Base-by-base conservation (phyloP, 2,888 invertebrate genomes). In the Tinea semifulvella region DNA sequence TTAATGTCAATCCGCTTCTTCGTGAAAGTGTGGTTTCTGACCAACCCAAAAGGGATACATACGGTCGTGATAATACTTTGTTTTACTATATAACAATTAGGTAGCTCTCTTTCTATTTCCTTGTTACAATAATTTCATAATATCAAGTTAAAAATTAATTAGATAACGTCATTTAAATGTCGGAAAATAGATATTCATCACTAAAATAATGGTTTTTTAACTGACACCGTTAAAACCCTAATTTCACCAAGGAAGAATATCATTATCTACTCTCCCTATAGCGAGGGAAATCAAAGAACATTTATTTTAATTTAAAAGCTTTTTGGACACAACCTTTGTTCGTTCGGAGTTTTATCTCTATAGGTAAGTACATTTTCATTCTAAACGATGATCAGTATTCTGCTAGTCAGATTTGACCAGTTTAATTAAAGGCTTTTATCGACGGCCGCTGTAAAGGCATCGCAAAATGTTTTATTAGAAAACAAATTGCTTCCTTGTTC, bases 391-490 rank as follows among this genome's bases (percentile, higher is more conserved):
- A 50, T 52, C 45, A 13, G 47, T 46, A 42, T 36, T 39, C 45
- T 45, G 46, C 48, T 49, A 43, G 48, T 47, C 54, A 43, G 49
- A 52, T 58, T 58, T 51, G 51, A 49, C 46, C 50, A 52, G 48
- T 57, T 55, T 57, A 56, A 60, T 58, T 57, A 59, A 55, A 53
- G 51, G 49, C 49, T 47, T 39, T 45, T 47, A 51, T 53, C 43
- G 45, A 46, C 47, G 44, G 48, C 45, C 47, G 46, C 42, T 39
- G 18, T 11, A 31, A 27, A 19, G 42, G 52, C 49, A 49, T 51
- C 42, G 52, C 47, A 47, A 46, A 47, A 46, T 51, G 43, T 47
- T 51, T 50, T 46, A 51, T 51, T 46, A 45, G 35, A 43, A 39
- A 48, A 48, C 47, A 43, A 49, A 49, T 52, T 52, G 46, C 48